Evolutionary conservation across 2,888 invertebrate species (phyloP), one percentile per base, ranked within the genome.

Genomic region (Bombyx huttoni): DNA sequence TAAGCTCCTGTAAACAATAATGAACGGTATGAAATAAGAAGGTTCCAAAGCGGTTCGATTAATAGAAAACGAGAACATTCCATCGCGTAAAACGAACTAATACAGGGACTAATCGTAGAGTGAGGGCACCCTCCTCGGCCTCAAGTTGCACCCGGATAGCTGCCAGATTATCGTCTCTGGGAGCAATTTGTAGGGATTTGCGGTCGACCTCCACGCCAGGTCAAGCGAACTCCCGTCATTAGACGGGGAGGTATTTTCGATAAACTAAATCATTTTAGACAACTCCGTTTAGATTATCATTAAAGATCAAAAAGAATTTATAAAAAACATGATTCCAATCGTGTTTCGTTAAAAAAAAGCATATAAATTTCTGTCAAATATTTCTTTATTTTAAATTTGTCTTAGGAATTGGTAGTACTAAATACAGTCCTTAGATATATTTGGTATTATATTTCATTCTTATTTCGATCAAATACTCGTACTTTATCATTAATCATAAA

Each of bases 181-280:
- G 61, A 76, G 76, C 80, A 81, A 81, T 83, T 83, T 81, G 80
- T 79, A 71, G 68, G 80, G 81, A 81, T 83, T 82, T 81, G 75
- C 67, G 76, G 75, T 59, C 69, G 70, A 78, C 73, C 70, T 73
- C 69, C 61, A 61, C 60, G 64, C 66, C 67, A 65, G 74, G 73
- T 75, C 69, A 70, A 68, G 58, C 69, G 65, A 72, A 71, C 68
- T 70, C 56, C 67, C 67, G 61, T 73, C 70, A 73, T 76, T 75
- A 74, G 60, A 62, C 56, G 58, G 61, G 56, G 56, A 54, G 51
- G 59, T 61, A 60, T 56, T 62, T 60, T 55, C 61, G 60, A 60
- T 61, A 57, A 58, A 60, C 61, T 63, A 63, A 65, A 14, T 47
- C n/a, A 40, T 40, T 24, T 47, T 47, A 8, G 6, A 47, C 13